These are phyloP conservation scores for Chloroclysta siterata DNA, from an alignment of 2,888 invertebrate species.

Conservation along the genomic window DNA sequence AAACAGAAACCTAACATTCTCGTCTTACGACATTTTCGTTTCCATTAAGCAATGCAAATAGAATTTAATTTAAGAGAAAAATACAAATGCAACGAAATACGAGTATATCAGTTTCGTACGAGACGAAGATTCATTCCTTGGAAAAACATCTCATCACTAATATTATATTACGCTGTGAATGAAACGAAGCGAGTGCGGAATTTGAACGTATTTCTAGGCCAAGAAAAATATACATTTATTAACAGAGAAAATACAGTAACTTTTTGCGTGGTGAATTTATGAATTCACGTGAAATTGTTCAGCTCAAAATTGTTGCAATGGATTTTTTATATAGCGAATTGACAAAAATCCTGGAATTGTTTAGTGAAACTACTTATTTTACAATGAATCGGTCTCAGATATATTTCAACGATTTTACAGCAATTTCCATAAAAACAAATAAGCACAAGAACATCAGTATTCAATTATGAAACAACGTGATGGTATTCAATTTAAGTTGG, in stretches of 20 bases:
- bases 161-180: slow-evolving; percentile 12
- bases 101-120: slow-evolving; percentile 28
- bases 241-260: neutral
- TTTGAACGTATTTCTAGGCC: neutral
- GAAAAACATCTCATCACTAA: slow-evolving; percentile 23
- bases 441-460: too few relatives aligned
- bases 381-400: too few relatives aligned
- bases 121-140: slow-evolving; percentile 20
- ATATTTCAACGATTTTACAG: too few relatives aligned
- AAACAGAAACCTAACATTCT: slow-evolving; percentile 1
- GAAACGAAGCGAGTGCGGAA: slow-evolving; percentile 2
- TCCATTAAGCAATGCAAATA: slow-evolving; percentile 32
- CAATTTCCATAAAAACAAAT: too few relatives aligned
- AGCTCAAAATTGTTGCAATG: too few relatives aligned
- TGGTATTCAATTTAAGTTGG: slow-evolving; percentile 31
- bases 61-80: slow-evolving; percentile 36
- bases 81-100: slow-evolving; percentile 33
- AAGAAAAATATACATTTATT: neutral
- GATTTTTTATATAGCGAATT: too few relatives aligned
- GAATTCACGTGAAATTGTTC: too few relatives aligned
- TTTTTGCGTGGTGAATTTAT: too few relatives aligned
- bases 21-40: slow-evolving; percentile 25
- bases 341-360: too few relatives aligned
- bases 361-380: too few relatives aligned
- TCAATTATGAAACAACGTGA: slow-evolving; percentile 6